Evolutionary conservation across 2,113 vertebrate species (phyloP).

Genomic region (Rattus norvegicus): DNA sequence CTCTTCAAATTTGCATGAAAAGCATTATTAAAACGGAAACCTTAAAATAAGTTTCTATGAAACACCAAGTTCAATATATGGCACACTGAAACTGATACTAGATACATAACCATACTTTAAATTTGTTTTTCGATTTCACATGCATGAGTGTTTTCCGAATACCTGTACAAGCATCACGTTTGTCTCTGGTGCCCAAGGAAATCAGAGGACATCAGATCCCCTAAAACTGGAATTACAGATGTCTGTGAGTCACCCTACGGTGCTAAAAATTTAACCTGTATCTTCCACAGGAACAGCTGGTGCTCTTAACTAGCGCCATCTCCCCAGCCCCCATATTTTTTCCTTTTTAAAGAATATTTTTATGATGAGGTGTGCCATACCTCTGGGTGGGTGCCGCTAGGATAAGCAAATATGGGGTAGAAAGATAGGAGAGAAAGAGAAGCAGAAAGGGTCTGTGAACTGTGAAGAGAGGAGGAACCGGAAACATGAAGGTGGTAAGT

Average conservation of each 20-base stretch:
- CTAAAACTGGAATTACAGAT: background rate
- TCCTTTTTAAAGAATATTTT: background rate
- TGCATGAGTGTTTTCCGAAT: background rate
- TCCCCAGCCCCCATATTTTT: background rate
- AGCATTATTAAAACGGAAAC: slow-evolving; percentile 44
- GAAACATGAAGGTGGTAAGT: background rate
- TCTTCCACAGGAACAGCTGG: background rate
- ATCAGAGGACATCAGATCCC: background rate
- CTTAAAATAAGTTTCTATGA: slow-evolving; percentile 37
- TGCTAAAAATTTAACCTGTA: background rate
- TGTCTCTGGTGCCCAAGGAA: background rate
- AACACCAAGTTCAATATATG: background rate
- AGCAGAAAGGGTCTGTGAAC: background rate
- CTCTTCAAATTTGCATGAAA: slow-evolving; percentile 45
- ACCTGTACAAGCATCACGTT: fast-evolving
- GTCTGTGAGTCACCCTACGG: background rate
- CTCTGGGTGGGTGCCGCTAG: background rate
- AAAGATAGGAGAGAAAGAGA: background rate
- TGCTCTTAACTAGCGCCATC: background rate
- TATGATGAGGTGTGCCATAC: background rate
- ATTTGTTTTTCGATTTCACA: background rate
- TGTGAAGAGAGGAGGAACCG: background rate
- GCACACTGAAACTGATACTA: background rate
- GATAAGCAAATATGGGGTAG: background rate
- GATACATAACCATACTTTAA: background rate